Conservation (phyloP, 35 echinoderm and acorn worm species). For the Heliocidaris erythrogramma region DNA sequence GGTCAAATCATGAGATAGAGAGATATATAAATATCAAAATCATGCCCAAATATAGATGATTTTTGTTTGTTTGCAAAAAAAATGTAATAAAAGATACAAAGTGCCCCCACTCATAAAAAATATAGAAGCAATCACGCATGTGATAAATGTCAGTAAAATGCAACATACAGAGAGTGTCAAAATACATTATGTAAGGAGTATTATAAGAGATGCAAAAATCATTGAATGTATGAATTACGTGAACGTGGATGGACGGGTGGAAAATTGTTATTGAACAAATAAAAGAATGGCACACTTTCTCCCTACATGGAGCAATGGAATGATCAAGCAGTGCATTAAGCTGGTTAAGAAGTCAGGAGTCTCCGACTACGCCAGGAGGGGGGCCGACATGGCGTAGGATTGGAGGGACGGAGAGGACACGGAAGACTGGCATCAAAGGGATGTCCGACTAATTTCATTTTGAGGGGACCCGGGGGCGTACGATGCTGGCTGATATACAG, state of each 20-base stretch:
- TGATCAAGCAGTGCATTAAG: constrained; percentile 45
- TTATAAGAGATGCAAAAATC: constrained; percentile 46
- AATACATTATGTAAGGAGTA: constrained; percentile 23
- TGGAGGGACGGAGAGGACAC: neutral
- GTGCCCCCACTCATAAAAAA: constrained; percentile 39
- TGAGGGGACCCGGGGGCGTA: neutral
- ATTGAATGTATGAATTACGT: constrained; percentile 50
- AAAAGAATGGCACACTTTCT: constrained; percentile 45
- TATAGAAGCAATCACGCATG: constrained; percentile 46
- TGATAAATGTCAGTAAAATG: constrained; percentile 50
- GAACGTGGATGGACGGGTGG: constrained; percentile 39
- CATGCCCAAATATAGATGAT: constrained; percentile 49
- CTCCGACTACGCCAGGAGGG: constrained; percentile 23
- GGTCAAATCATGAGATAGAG: constrained; percentile 31
- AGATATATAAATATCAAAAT: constrained; percentile 46
- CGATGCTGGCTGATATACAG: neutral
- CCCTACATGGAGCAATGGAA: constrained; percentile 51
- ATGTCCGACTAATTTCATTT: neutral
- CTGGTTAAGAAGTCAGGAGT: constrained; percentile 20
- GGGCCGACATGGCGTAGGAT: neutral
- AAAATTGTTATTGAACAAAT: constrained; percentile 28
- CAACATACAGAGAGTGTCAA: constrained; percentile 26
- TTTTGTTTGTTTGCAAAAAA: constrained; percentile 45
- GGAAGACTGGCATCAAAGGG: neutral
- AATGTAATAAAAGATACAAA: constrained; percentile 29